Evolutionary conservation across 2,888 invertebrate genomes (phyloP).

Genomic region (Parascotia fuliginaria): DNA sequence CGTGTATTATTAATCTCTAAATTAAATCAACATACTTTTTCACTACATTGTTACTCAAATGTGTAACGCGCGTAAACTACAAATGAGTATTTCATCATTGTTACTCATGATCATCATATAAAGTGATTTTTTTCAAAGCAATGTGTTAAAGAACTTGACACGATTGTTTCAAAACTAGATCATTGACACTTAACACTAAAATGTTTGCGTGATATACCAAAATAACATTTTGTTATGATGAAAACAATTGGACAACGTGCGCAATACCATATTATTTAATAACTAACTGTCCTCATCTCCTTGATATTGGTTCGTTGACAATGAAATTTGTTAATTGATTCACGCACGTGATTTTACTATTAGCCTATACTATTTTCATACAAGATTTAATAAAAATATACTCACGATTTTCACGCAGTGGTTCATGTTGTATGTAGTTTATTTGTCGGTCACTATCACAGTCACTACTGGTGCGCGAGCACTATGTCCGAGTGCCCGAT

Average conservation of each 20-base stretch:
- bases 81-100: constrained; percentile 34
- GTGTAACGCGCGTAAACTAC: constrained; percentile 14
- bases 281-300: background rate
- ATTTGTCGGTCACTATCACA: constrained; percentile 67
- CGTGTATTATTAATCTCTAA: constrained; percentile 1
- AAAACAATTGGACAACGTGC: constrained; percentile 10
- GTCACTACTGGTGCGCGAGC: constrained; percentile 67
- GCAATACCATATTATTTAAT: constrained; percentile 19
- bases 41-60: constrained; percentile 18
- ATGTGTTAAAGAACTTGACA: constrained; percentile 50
- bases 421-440: constrained; percentile 63
- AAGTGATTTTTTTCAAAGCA: constrained; percentile 24
- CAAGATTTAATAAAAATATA: constrained; percentile 35
- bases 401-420: constrained; percentile 77
- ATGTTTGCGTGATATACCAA: constrained; percentile 8
- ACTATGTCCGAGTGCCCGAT: constrained; percentile 60
- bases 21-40: constrained; percentile 8
- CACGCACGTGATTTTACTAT: background rate
- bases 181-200: constrained; percentile 35
- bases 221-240: constrained; percentile 14
- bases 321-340: constrained; percentile 3
- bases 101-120: constrained; percentile 35
- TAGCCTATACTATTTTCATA: background rate
- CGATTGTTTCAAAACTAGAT: constrained; percentile 36
- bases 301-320: background rate